phyloP scores from a whole-genome alignment of 2,888 invertebrate species.

The Eledona agricola region DNA sequence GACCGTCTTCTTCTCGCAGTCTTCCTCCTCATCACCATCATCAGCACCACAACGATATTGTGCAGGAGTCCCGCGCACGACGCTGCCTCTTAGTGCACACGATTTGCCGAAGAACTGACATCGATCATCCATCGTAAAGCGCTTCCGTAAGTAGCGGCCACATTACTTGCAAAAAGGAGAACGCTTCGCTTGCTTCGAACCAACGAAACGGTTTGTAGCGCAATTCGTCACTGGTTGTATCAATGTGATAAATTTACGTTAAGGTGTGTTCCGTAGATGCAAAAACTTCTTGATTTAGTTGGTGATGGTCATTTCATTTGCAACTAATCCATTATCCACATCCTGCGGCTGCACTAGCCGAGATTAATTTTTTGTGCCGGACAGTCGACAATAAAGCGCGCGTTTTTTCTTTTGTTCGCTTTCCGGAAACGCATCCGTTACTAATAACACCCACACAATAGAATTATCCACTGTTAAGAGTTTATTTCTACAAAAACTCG shows the following conservation, averaged over 20 bases:
- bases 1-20: slow-evolving; percentile 80
- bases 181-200: slow-evolving; percentile 1
- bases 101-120: slow-evolving; percentile 9
- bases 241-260: slow-evolving; percentile 21
- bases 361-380: slow-evolving; percentile 1
- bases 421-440: slow-evolving; percentile 1
- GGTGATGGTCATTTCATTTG: slow-evolving; percentile 7
- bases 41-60: slow-evolving; percentile 82
- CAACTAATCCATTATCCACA: slow-evolving; percentile 17
- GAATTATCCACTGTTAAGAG: slow-evolving; percentile 2
- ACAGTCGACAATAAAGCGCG: background rate
- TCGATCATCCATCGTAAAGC: slow-evolving; percentile 15
- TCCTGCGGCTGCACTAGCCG: background rate
- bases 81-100: slow-evolving; percentile 18
- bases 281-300: no score
- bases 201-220: slow-evolving; percentile 18
- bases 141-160: slow-evolving; percentile 6
- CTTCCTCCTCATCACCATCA: slow-evolving; percentile 78
- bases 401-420: background rate
- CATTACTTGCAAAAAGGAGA: background rate
- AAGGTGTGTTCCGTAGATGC: slow-evolving; percentile 16
- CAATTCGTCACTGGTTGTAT: slow-evolving; percentile 22
- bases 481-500: slow-evolving; percentile 1
- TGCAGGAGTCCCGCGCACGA: slow-evolving; percentile 67
- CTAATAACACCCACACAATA: slow-evolving; percentile 6